Base-by-base conservation (phyloP, 2,797 vertebrate genomes). In the Lutjanus campechanus region DNA sequence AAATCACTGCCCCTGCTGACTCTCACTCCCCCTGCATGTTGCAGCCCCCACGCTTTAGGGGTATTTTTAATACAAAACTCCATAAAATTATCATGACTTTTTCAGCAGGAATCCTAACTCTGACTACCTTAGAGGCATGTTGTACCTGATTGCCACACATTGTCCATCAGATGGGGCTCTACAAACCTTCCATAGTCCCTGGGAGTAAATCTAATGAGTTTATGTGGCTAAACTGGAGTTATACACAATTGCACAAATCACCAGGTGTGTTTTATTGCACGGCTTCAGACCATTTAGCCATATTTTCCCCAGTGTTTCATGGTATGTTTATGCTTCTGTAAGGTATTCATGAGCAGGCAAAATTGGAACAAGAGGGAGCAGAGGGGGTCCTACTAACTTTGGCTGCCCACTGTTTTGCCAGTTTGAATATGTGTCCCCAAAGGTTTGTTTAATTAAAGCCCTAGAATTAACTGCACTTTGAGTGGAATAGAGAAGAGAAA, bases 361-460 rank as follows among this genome's bases (percentile, higher is more conserved):
- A 89, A 79, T 50, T 69, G 47, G 79, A 82, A 72, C 83, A 69
- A 62, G 81, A 72, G 54, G 50, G 25, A 85, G 68, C 56, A 8
- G 66, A 81, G 83, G 81, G 73, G 74, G 68, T 79, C 74, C 69
- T 81, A 19, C 81, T 84, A 87, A 81, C 63, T 76, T 69, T 66
- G 60, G 58, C 73, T 91, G 74, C 91, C 93, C 84, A 86, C 78
- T 82, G 82, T 47, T 44, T 86, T 77, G 86, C 69, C 83, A 81
- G 83, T 88, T 79, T 89, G 84, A 79, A 82, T 71, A 84, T 80
- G 80, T 76, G 63, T 93, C 93, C 87, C 91, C 50, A 58, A 88
- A 89, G 92, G 85, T 90, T 93, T 77, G 76, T 90, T 91, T 93
- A 93, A 95, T 95, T 93, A 93, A 89, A 63, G 86, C 74, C 84